phyloP scores from a whole-genome alignment of 2,888 invertebrate genomes.

The Rhingia campestris region DNA sequence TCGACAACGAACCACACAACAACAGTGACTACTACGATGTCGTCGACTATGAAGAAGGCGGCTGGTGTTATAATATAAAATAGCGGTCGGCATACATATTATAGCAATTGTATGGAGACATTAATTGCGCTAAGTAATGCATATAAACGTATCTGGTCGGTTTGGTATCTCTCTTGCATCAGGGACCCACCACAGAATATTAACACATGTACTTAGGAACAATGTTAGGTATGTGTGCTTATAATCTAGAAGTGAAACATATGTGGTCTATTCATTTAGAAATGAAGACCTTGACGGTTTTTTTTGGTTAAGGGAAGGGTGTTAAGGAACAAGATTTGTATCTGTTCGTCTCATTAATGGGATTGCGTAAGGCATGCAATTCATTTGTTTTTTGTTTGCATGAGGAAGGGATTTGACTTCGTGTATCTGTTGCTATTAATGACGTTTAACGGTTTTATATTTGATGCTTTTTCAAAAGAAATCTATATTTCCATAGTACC shows the following conservation, averaged over 20 bases:
- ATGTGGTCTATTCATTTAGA: slow-evolving; percentile 66
- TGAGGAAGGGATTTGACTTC: too few relatives aligned
- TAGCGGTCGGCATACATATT: slow-evolving; percentile 7
- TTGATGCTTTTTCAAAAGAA: too few relatives aligned
- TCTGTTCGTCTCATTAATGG: slow-evolving; percentile 53
- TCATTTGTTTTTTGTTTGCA: slow-evolving; percentile 20
- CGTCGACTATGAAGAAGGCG: slow-evolving; percentile 44
- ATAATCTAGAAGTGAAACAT: slow-evolving; percentile 59
- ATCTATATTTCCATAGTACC: too few relatives aligned
- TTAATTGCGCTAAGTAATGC: slow-evolving; percentile 74
- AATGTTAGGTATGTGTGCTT: slow-evolving; percentile 20
- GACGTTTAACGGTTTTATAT: too few relatives aligned
- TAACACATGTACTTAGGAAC: slow-evolving; percentile 38
- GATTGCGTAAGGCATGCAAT: slow-evolving; percentile 54
- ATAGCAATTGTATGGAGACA: slow-evolving; percentile 43
- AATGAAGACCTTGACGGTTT: slow-evolving; percentile 63
- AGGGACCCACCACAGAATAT: slow-evolving; percentile 44
- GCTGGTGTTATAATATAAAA: slow-evolving; percentile 47
- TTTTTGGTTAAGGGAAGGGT: slow-evolving; percentile 22
- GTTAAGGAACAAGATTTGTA: slow-evolving; percentile 36
- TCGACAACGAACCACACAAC: slow-evolving; percentile 37
- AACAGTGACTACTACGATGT: background rate
- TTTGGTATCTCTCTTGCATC: slow-evolving; percentile 67
- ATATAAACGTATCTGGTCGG: slow-evolving; percentile 62
- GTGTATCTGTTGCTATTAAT: too few relatives aligned